Evolutionary conservation across 2,888 invertebrate genomes (phyloP).

Genomic region (Polydrusus tereticollis): DNA sequence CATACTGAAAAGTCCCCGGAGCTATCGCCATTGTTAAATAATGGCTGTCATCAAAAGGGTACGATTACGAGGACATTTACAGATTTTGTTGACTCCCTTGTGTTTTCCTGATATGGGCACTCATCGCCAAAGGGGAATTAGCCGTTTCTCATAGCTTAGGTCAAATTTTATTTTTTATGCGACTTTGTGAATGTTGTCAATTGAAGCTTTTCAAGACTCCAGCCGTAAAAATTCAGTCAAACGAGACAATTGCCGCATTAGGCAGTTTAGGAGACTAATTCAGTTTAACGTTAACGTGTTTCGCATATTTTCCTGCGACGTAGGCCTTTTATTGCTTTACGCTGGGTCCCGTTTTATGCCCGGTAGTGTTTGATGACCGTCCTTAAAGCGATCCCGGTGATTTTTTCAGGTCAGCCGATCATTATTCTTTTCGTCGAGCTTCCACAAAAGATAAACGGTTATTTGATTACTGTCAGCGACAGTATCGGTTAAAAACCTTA

Average conservation of each 20-base stretch:
- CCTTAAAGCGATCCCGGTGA: slow-evolving; percentile 5
- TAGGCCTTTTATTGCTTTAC: neutral
- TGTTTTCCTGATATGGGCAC: neutral
- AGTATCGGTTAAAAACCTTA: slow-evolving; percentile 16
- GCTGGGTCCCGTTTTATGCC: slow-evolving; percentile 7
- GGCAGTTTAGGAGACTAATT: too few species aligned
- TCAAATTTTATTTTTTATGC: too few species aligned
- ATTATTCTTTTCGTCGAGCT: slow-evolving; percentile 24
- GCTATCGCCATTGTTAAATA: slow-evolving; percentile 8
- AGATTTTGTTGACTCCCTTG: slow-evolving; percentile 22
- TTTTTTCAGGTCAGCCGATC: slow-evolving; percentile 25
- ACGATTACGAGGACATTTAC: slow-evolving; percentile 27
- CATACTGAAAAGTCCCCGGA: neutral
- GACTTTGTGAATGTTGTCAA: too few species aligned
- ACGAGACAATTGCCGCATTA: too few species aligned
- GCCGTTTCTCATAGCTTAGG: too few species aligned
- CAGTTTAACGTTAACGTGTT: neutral
- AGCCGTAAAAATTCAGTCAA: too few species aligned
- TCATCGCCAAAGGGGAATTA: neutral
- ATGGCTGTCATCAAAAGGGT: slow-evolving; percentile 27
- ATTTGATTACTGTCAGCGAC: slow-evolving; percentile 25
- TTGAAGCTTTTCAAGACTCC: too few species aligned
- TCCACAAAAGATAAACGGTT: slow-evolving; percentile 21
- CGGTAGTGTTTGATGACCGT: slow-evolving; percentile 14
- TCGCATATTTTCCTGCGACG: neutral